A percentile compares a stretch with the other conserved stretches of the same genome.
Evolutionary conservation across 1,140 invertebrate genomes (phyloP).

Genomic region (Formica selysi): DNA sequence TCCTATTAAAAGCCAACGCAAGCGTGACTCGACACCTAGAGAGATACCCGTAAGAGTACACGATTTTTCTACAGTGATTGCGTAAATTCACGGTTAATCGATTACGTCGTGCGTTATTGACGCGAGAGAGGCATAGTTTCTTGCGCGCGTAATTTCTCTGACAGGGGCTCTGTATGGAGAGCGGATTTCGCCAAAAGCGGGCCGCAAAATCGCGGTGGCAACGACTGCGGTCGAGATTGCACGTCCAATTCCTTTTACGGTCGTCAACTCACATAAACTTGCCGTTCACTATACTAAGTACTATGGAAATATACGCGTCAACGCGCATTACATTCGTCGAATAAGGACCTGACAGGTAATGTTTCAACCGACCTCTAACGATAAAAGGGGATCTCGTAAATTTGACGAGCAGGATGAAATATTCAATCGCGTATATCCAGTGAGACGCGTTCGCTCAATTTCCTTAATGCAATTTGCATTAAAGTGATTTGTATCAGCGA

Average conservation of each 20-base stretch:
- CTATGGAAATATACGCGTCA: slow-evolving; percentile 30
- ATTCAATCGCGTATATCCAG: slow-evolving; percentile 42
- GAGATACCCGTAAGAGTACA: background rate
- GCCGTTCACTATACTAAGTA: background rate
- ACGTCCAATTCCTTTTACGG: slow-evolving; percentile 54
- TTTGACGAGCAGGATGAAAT: slow-evolving; percentile 48
- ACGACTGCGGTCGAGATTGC: slow-evolving; percentile 25
- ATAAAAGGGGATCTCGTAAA: slow-evolving; percentile 30
- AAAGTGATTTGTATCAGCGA: slow-evolving; percentile 14
- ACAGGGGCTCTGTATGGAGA: background rate
- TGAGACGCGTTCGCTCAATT: slow-evolving; percentile 20
- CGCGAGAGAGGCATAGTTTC: slow-evolving; percentile 11
- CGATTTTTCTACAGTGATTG: slow-evolving; percentile 36
- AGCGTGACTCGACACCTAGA: background rate
- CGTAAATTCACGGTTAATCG: slow-evolving; percentile 39
- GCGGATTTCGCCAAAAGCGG: slow-evolving; percentile 22
- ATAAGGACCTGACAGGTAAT: slow-evolving; percentile 33
- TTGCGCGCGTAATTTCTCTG: slow-evolving; percentile 17
- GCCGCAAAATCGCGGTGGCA: slow-evolving; percentile 7
- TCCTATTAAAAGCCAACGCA: background rate
- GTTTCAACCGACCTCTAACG: slow-evolving; percentile 13
- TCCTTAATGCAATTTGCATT: slow-evolving; percentile 26
- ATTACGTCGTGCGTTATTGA: slow-evolving; percentile 28
- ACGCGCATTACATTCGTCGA: slow-evolving; percentile 22
- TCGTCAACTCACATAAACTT: slow-evolving; percentile 43